phyloP scores from a whole-genome alignment of 1,140 invertebrate genomes.

The Eufriesea mexicana region DNA sequence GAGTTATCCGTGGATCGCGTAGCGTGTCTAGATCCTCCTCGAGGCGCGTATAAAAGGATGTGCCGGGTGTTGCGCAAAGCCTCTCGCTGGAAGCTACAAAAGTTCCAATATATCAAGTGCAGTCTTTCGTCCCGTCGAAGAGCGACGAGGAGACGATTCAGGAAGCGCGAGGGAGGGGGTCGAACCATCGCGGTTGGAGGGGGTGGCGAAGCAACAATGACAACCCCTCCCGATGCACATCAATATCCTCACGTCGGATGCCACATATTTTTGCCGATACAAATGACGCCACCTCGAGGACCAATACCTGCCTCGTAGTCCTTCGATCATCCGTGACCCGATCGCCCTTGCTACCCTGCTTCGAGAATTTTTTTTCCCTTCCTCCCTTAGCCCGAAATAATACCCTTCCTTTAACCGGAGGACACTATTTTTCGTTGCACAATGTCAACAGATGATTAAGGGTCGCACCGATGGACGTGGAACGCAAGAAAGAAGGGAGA shows the following conservation, averaged over 20 bases:
- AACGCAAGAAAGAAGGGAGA: neutral
- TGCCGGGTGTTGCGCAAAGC: slow-evolving; percentile 69
- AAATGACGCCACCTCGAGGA: slow-evolving; percentile 68
- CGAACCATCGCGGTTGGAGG: slow-evolving; percentile 45
- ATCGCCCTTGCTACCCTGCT: slow-evolving; percentile 32
- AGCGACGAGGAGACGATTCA: slow-evolving; percentile 34
- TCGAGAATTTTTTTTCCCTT: slow-evolving; percentile 22
- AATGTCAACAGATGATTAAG: slow-evolving; percentile 42
- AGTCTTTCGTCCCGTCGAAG: slow-evolving; percentile 60
- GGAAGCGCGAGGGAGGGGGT: slow-evolving; percentile 10
- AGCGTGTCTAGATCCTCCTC: slow-evolving; percentile 46
- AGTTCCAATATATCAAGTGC: slow-evolving; percentile 73
- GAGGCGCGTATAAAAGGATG: slow-evolving; percentile 67
- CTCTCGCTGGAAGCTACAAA: slow-evolving; percentile 62
- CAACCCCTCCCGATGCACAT: slow-evolving; percentile 66
- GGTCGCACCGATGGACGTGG: neutral
- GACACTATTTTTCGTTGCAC: slow-evolving; percentile 23
- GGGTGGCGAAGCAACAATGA: slow-evolving; percentile 67
- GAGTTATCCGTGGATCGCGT: slow-evolving; percentile 64
- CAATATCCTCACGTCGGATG: slow-evolving; percentile 68
- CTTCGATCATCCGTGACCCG: slow-evolving; percentile 59
- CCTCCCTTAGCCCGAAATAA: slow-evolving; percentile 46
- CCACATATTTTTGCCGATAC: slow-evolving; percentile 70
- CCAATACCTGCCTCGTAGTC: slow-evolving; percentile 64
- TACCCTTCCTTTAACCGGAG: slow-evolving; percentile 58